Evolutionary conservation across 1,140 invertebrate species (phyloP), one percentile per base, ranked within the genome.

Genomic region (Monochamus saltuarius): DNA sequence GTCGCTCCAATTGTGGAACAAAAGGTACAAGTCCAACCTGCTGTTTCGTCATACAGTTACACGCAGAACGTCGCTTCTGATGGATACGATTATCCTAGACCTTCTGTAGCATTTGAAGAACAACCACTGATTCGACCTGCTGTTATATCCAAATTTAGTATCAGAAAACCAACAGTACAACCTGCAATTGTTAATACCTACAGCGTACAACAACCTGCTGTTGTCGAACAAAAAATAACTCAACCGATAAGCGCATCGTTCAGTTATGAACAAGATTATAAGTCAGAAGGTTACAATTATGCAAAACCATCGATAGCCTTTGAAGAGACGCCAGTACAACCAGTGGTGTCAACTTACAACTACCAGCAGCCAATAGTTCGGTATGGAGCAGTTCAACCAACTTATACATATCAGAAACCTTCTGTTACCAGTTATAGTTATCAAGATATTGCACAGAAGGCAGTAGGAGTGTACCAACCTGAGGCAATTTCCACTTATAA

Each of bases 61-160:
- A 45, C 13, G 11, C 51, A 55, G 39, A 39, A 53, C 35, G 13
- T 38, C 4, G 13, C 16, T 49, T 11, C 39, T 14, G 42, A 51
- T 39, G 78, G 78, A 29, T 80, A 81, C 50, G 67, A 72, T 39
- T 80, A 80, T 55, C 67, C 73, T 3, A 78, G 77, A 69, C 79
- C 80, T 10, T 73, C 61, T 38, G 68, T 77, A 17, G 67, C 71
- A 38, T 79, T 80, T 62, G 53, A 56, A n/a, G 74, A 80, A 68
- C 73, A 38, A 52, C 68, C 66, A 54, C 35, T 35, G 46, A 6
- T 37, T 38, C 54, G 57, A 39, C 63, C 63, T 17, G 59, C 49
- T 14, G 54, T 65, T 8, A 47, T 58, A 11, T 57, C 63, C 39
- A 65, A 40, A 22, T 65, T 61, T 45, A 52, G 49, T 43, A 52